Base-by-base conservation (phyloP, 1,140 invertebrate genomes). In the Cherax destructor region DNA sequence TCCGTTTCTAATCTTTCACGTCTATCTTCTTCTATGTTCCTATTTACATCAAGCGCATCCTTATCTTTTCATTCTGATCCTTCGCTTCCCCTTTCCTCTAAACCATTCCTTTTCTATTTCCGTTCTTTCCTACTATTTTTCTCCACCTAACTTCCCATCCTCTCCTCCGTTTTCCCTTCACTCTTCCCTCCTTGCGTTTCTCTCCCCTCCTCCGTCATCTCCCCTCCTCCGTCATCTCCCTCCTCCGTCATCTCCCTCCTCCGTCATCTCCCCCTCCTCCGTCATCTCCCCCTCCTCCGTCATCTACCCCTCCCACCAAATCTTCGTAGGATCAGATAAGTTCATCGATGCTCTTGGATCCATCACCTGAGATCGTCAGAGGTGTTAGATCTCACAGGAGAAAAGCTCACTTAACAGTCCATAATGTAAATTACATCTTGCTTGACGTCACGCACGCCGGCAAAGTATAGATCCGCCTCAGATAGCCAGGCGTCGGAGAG, bases 341-440 rank as follows among this genome's bases (percentile, higher is more conserved):
- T 11, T 41, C 7, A 30, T 13, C 10, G 80, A 30, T 84, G 61
- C 10, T 4, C 41, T 61, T 41, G 56, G 83, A 84, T 84, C 83
- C 61, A 84, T 84, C 83, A 84, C 49, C 59, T 24, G 56, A 13
- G 83, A 24, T 50, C 56, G 59, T 47, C 83, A 56, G 59, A 84
- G 83, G 83, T 84, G 83, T 84, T 84, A 84, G 24, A 84, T 84
- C 83, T 84, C 83, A 47, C 41, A 61, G 56, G 83, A 41, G 61
- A 84, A 84, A 47, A 84, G 83, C 83, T 84, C 83, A 84, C 83
- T 84, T 84, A 84, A 61, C 83, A 84, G 83, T 84, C 7, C 83
- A 84, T 84, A 84, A 84, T 84, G 83, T 61, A 84, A 84, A 84
- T 84, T 84, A 84, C 83, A 84, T 84, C 83, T 84, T 84, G 56